Evolutionary conservation across 2,113 vertebrate genomes (phyloP), one percentile per base, ranked within the genome.

Genomic region (Megaleporinus macrocephalus): DNA sequence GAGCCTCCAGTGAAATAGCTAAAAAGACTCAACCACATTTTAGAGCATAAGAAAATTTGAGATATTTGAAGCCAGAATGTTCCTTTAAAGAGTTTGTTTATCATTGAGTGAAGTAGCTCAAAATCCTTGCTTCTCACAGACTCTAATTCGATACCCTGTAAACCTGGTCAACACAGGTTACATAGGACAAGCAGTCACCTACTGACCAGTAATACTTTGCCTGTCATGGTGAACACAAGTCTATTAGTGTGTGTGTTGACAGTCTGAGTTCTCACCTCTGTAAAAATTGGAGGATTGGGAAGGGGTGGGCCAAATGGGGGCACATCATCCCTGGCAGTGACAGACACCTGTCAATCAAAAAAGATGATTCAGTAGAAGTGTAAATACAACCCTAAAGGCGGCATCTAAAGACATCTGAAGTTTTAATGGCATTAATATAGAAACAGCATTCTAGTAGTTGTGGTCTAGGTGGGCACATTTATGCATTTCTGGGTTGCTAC

Each of bases 291-390:
- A 26, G 94, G 94, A 76, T 91, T 90, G 49, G 94, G 94, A 33
- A 95, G 91, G 18, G 89, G 82, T 0, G 94, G 93, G 75, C 93
- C 91, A 87, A 94, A 94, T 1, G 86, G 89, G 47, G 93, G 93
- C 78, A 95, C 93, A 66, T 93, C 93, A 24, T 93, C 91, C 88
- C 93, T 90, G 77, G 92, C 93, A 14, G 93, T 91, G 22, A 94
- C 85, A 12, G 89, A 93, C 70, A 94, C 91, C 93, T 94, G 78
- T 27, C 30, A 80, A 61, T 84, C 68, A 85, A 73, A 85, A 22
- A 53, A 44, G 1, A 49, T 73, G 44, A 0, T 30, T 49, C 15
- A 36, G 18, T 44, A 41, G n/a, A 16, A 18, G 49, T 10, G 13
- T 16, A 20, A 70, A 79, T 33, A 22, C 15, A 7, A 2, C 5